A percentile compares a stretch with the other conserved stretches of the same genome.
These are phyloP conservation scores for Callocephalon fimbriatum DNA, from an alignment of 2,113 vertebrate species.

Conservation along the genomic window DNA sequence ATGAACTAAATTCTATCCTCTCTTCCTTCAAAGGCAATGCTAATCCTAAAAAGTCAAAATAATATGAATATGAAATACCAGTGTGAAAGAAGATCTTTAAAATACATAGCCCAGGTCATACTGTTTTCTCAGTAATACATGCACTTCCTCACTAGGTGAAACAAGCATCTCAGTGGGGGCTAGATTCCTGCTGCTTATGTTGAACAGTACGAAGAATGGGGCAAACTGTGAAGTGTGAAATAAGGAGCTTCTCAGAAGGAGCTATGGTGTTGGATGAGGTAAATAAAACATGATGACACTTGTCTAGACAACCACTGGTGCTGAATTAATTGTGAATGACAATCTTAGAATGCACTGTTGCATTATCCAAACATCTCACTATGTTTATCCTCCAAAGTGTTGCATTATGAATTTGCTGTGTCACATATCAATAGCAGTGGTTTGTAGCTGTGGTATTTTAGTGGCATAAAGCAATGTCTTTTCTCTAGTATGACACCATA, in stretches of 20 bases:
- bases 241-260: slow-evolving; percentile 2
- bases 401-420: not conserved
- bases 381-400: fast-evolving
- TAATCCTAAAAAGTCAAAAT: slow-evolving; percentile 35
- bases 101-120: not conserved
- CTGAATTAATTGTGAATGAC: slow-evolving; percentile 13
- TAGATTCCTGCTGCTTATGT: not conserved
- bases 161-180: not conserved
- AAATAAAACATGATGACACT: slow-evolving; percentile 45
- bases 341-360: not conserved
- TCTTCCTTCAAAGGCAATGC: not conserved
- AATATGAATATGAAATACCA: not conserved
- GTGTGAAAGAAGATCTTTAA: slow-evolving; percentile 21
- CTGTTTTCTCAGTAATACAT: not conserved
- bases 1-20: not conserved
- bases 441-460: not conserved
- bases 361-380: not conserved
- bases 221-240: slow-evolving; percentile 11
- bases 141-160: not conserved
- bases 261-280: not conserved
- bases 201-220: not conserved
- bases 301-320: not conserved
- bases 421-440: not conserved
- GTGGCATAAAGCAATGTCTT: not conserved
- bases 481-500: not conserved